Evolutionary conservation across 1,140 invertebrate species (phyloP), one percentile per base, ranked within the genome.

Genomic region (Meloidogyne exigua): DNA sequence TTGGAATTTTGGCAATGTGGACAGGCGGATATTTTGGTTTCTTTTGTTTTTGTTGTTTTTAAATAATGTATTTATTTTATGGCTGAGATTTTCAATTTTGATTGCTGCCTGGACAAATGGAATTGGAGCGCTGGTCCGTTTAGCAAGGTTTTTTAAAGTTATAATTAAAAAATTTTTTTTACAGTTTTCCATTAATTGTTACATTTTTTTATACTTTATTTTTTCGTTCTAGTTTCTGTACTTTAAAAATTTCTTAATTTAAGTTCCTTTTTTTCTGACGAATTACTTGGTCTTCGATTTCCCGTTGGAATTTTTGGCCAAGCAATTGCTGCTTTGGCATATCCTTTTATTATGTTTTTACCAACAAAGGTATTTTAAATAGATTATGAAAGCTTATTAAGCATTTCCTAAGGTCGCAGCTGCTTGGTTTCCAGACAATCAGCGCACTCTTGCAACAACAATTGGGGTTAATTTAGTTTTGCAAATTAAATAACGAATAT

Each of bases 301-400:
- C 83, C 85, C 9, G 72, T 87, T 26, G 85, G 81, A 18, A 82
- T 88, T 42, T 80, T 79, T 18, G 85, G 85, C 39, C 86, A 88
- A 76, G 84, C 76, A 10, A 86, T 87, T 25, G 87, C 85, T 3
- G 84, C 85, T 28, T 42, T 85, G 15, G 86, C 85, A 1, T 87
- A 87, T 64, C 85, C 85, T 11, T 87, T 88, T 66, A 87, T 87
- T 64, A 87, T 87, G 85, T 87, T 88, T 76, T 70, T 87, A 36
- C 86, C 86, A 28, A 84, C 85, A n/a, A 83, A 83, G 71, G 77
- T 77, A 75, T 75, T 23, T 28, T 74, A 63, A n/a, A n/a, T n/a
- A n/a, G n/a, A n/a, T 76, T 76, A 36, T 68, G 75, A 75, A 23
- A 23, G 13, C 0, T 7, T 49, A 13, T 18, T 25, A 23, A 15